These are phyloP conservation scores for Heteronetta atricapilla DNA, from an alignment of 2,113 vertebrate genomes.

Conservation along the genomic window DNA sequence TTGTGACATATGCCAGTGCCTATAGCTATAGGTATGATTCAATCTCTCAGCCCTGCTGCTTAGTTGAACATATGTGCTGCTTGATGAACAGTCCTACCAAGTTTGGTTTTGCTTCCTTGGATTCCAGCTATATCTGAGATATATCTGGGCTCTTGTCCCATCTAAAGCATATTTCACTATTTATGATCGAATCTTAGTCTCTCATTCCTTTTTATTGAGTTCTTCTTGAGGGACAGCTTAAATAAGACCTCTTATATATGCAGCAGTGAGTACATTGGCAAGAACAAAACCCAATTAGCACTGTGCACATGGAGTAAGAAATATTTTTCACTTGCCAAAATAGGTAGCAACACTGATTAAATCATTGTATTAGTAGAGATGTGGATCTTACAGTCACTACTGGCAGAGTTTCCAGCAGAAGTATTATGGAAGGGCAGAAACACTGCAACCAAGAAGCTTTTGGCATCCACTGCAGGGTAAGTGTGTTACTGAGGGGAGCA, in stretches of 20 bases:
- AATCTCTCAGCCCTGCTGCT: fast-evolving
- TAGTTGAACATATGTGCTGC: fast-evolving
- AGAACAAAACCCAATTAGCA: not conserved
- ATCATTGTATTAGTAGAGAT: not conserved
- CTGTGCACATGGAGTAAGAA: not conserved
- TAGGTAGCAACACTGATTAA: not conserved
- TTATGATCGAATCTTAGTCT: not conserved
- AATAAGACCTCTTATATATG: not conserved
- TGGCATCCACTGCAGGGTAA: not conserved
- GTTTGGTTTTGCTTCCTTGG: not conserved
- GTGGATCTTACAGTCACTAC: not conserved
- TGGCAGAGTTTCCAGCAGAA: not conserved
- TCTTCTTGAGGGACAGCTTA: not conserved
- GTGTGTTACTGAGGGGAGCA: not conserved
- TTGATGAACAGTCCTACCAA: not conserved
- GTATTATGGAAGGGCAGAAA: not conserved
- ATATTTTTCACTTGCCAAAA: not conserved
- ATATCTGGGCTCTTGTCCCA: not conserved
- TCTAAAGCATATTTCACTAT: not conserved
- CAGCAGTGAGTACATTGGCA: not conserved
- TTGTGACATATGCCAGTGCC: not conserved
- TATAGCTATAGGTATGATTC: not conserved
- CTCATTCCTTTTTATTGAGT: not conserved
- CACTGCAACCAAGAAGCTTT: not conserved
- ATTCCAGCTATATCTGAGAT: not conserved